Evolutionary conservation across 1,140 invertebrate genomes (phyloP).

Genomic region (Micrasema longulum): DNA sequence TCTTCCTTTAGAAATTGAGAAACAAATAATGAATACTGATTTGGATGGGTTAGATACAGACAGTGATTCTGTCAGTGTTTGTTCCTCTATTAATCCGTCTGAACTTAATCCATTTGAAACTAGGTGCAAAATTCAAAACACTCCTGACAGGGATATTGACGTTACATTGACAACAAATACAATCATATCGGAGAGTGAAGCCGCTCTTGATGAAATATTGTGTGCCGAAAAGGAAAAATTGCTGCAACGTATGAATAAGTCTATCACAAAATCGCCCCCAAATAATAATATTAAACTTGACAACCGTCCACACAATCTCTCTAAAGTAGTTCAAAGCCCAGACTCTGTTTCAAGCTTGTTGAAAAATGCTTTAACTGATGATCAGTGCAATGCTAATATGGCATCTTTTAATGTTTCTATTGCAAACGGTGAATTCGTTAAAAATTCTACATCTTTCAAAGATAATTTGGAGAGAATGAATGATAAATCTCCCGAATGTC

Average conservation of each 20-base stretch:
- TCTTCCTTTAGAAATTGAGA: conserved; percentile 12
- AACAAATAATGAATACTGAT: conserved; percentile 19
- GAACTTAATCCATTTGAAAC: conserved; percentile 42
- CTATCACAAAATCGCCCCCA: neutral
- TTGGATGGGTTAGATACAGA: conserved; percentile 32
- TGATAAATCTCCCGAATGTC: conserved; percentile 1
- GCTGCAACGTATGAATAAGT: neutral
- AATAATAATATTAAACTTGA: neutral
- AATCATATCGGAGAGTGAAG: neutral
- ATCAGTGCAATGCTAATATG: conserved; percentile 22
- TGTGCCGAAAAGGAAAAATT: neutral
- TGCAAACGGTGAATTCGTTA: conserved; percentile 18
- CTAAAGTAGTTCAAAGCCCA: neutral
- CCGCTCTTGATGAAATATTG: neutral
- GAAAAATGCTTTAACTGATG: conserved; percentile 1
- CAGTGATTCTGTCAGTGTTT: conserved; percentile 29
- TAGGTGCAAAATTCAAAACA: conserved; percentile 33
- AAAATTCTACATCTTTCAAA: conserved; percentile 19
- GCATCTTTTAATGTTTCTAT: conserved; percentile 9
- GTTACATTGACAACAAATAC: neutral
- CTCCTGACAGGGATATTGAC: conserved; percentile 38
- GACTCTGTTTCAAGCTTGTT: conserved; percentile 10
- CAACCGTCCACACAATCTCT: neutral
- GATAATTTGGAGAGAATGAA: conserved; percentile 33
- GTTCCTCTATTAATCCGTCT: conserved; percentile 23